Evolutionary conservation across 2,888 invertebrate genomes (phyloP).

Genomic region (Erebia ligea): DNA sequence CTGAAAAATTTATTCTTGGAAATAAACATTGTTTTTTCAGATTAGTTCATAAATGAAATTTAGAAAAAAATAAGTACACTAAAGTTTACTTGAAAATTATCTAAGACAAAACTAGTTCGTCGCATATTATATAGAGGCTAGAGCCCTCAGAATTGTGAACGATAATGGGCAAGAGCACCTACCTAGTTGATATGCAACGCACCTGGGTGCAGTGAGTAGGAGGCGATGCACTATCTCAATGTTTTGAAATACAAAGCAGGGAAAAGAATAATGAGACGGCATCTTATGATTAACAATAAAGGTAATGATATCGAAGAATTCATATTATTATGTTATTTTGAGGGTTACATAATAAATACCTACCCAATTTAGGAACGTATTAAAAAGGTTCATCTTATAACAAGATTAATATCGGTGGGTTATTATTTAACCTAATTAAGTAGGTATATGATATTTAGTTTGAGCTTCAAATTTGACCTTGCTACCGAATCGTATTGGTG

Average conservation of each 20-base stretch:
- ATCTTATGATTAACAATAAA: conserved; percentile 41
- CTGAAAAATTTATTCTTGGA: neutral
- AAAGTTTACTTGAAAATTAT: neutral
- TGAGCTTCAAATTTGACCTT: neutral
- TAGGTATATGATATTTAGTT: too few relatives aligned
- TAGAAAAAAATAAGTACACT: neutral
- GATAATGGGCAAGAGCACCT: conserved; percentile 46
- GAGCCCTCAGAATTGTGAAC: conserved; percentile 54
- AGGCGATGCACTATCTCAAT: conserved; percentile 63
- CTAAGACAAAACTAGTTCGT: conserved; percentile 6
- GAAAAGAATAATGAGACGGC: conserved; percentile 56
- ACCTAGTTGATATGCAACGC: conserved; percentile 59
- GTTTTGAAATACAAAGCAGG: conserved; percentile 56
- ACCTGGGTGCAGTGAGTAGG: conserved; percentile 73
- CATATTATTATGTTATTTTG: too few relatives aligned
- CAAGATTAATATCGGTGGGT: neutral
- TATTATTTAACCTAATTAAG: neutral
- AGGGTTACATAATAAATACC: too few relatives aligned
- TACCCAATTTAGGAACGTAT: too few relatives aligned
- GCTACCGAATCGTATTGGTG: neutral
- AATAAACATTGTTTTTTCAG: neutral
- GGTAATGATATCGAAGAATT: too few relatives aligned
- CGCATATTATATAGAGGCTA: conserved; percentile 40
- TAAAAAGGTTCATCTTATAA: neutral
- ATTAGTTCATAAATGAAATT: neutral